Evolutionary conservation across 2,797 vertebrate genomes (phyloP).

Genomic region (Psittacula echo): DNA sequence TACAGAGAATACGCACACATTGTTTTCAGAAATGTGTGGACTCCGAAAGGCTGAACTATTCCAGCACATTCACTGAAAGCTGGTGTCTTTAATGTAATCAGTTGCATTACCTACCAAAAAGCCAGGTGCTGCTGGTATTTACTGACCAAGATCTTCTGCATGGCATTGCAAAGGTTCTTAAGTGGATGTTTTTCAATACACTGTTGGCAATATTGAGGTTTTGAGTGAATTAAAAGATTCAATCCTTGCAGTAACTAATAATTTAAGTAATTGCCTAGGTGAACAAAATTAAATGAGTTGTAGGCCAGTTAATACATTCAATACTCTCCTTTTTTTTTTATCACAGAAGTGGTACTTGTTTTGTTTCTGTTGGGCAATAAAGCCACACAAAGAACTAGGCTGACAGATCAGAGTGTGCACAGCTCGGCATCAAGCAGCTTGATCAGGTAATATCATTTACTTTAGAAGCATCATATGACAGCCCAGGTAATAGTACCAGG

Average conservation of each 20-base stretch:
- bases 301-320: background rate
- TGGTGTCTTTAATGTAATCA: background rate
- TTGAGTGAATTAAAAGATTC: background rate
- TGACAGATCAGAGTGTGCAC: background rate
- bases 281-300: background rate
- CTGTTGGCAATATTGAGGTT: background rate
- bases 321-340: background rate
- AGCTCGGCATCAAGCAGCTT: background rate
- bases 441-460: background rate
- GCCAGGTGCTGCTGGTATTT: background rate
- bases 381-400: background rate
- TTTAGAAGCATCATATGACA: fast-evolving
- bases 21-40: background rate
- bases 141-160: background rate
- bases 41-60: background rate
- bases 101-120: background rate
- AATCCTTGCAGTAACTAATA: background rate
- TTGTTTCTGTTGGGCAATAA: background rate
- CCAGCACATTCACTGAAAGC: background rate
- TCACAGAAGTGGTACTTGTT: background rate
- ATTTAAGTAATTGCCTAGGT: background rate
- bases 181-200: background rate
- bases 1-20: background rate
- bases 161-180: background rate
- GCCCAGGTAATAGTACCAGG: background rate